phyloP scores from a whole-genome alignment of 2,797 vertebrate genomes.

The Acestrorhynchus altus region DNA sequence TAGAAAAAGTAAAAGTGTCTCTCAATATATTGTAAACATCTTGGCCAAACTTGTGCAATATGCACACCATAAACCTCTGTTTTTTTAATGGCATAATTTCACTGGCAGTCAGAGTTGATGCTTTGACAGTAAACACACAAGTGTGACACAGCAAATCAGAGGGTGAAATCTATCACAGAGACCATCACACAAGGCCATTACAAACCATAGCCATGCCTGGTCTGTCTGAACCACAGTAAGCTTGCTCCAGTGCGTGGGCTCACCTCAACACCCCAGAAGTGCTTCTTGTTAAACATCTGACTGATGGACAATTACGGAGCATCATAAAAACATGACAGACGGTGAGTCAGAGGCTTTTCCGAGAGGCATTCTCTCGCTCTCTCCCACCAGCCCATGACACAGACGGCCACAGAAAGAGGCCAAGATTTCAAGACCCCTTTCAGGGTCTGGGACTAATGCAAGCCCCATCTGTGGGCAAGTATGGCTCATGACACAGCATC shows the following conservation, averaged over 20 bases:
- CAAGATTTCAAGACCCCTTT: slow-evolving; percentile 50
- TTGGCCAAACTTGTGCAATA: neutral
- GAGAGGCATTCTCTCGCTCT: slow-evolving; percentile 50
- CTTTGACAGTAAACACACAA: slow-evolving; percentile 47
- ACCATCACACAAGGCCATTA: slow-evolving; percentile 49
- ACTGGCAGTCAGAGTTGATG: slow-evolving; percentile 25
- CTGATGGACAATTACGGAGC: slow-evolving; percentile 78
- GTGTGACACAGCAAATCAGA: slow-evolving; percentile 49
- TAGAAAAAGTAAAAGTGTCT: slow-evolving; percentile 28
- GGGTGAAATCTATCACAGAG: slow-evolving; percentile 51
- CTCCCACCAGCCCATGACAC: slow-evolving; percentile 48
- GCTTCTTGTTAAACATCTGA: slow-evolving; percentile 74
- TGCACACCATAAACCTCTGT: neutral
- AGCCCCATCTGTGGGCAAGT: slow-evolving; percentile 55
- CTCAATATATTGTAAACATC: slow-evolving; percentile 7
- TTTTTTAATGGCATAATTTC: neutral
- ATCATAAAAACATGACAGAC: slow-evolving; percentile 72
- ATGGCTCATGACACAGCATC: slow-evolving; percentile 59
- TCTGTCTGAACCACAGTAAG: slow-evolving; percentile 52
- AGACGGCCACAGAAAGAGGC: neutral
- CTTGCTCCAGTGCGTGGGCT: slow-evolving; percentile 60
- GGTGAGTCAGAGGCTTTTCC: slow-evolving; percentile 74
- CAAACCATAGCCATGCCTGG: slow-evolving; percentile 38
- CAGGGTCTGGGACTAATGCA: slow-evolving; percentile 51
- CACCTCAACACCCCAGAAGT: slow-evolving; percentile 67